These are phyloP conservation scores for Pseudomyrmex sp. DNA, from an alignment of 1,140 invertebrate species.

Conservation along the genomic window DNA sequence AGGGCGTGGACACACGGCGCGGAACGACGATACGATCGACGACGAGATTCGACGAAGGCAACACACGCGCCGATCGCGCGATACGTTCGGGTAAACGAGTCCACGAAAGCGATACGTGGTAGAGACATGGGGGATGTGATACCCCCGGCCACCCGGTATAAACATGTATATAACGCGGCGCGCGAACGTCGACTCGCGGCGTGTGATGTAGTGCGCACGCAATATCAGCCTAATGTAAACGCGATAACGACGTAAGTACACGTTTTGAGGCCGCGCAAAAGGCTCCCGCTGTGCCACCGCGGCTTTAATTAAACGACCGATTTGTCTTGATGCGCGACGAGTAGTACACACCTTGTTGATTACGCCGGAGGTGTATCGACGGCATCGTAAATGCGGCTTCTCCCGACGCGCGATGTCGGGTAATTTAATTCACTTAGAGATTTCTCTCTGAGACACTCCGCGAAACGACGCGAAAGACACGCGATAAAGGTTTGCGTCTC, in stretches of 20 bases:
- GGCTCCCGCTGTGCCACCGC: constrained; percentile 37
- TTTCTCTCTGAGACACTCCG: background rate
- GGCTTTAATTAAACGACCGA: constrained; percentile 72
- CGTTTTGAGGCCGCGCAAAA: constrained; percentile 52
- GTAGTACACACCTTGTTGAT: constrained; percentile 53
- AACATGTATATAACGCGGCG: background rate
- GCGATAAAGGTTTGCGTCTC: constrained; percentile 2
- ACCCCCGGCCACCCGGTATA: background rate
- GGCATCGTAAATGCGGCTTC: background rate
- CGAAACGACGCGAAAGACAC: background rate
- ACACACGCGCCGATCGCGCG: background rate
- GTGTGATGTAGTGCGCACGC: constrained; percentile 32
- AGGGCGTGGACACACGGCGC: background rate
- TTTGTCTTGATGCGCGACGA: constrained; percentile 63
- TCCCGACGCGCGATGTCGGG: background rate
- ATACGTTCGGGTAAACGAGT: constrained; percentile 28
- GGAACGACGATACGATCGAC: constrained; percentile 17
- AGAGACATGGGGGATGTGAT: background rate
- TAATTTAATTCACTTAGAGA: constrained; percentile 45
- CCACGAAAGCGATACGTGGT: constrained; percentile 24
- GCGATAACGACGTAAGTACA: constrained; percentile 69
- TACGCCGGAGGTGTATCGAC: constrained; percentile 3
- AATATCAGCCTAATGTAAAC: constrained; percentile 66
- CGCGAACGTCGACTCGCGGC: background rate
- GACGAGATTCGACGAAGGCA: constrained; percentile 36